Evolutionary conservation across 2,113 vertebrate species (phyloP).

Genomic region (Cromileptes altivelis): DNA sequence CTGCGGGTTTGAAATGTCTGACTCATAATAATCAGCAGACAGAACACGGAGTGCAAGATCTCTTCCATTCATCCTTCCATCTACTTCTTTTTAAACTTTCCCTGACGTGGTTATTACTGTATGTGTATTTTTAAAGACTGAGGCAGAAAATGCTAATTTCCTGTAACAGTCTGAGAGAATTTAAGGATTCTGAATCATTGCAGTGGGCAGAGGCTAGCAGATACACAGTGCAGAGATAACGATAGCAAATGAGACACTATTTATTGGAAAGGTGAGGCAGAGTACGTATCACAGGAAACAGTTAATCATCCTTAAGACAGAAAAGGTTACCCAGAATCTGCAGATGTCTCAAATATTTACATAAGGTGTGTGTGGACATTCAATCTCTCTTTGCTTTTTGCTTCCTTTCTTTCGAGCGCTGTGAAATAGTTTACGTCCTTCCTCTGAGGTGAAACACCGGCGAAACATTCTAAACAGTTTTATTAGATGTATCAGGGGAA

Average conservation of each 20-base stretch:
- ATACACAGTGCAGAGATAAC: constrained; percentile 11
- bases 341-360: constrained; percentile 96
- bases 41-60: background rate
- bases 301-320: constrained; percentile 84
- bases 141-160: background rate
- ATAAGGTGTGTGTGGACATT: constrained; percentile 90
- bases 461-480: constrained; percentile 92
- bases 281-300: constrained; percentile 84
- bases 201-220: background rate
- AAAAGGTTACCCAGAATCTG: constrained; percentile 89
- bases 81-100: background rate
- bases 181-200: background rate
- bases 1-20: constrained; percentile 26
- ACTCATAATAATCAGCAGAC: constrained; percentile 10
- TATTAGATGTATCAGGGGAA: constrained; percentile 91
- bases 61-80: background rate
- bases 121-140: background rate
- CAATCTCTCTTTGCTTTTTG: constrained; percentile 83
- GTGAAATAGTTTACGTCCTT: constrained; percentile 87
- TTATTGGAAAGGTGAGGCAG: constrained; percentile 65
- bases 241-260: constrained; percentile 37
- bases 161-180: background rate
- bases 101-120: background rate
- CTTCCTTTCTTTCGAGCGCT: constrained; percentile 81
- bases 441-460: constrained; percentile 88